A percentile compares a stretch with the other conserved stretches of the same genome.
Conservation (phyloP, 2,888 invertebrate species). For the Platycheirus rosarum region DNA sequence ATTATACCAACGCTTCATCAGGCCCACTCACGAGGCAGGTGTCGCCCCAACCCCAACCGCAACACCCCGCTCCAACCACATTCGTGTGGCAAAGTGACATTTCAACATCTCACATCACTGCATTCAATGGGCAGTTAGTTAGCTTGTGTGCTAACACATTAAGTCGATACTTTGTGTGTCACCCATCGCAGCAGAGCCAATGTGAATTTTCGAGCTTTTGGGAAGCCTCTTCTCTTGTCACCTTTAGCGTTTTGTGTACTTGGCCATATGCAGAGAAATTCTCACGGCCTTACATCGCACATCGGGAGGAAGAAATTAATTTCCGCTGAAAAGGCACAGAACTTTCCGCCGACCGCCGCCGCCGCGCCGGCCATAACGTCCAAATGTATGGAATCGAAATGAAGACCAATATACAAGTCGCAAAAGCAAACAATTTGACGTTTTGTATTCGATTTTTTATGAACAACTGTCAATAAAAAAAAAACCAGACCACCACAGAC, state of each 20-base stretch:
- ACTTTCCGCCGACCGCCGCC: slow-evolving; percentile 52
- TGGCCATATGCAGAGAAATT: slow-evolving; percentile 42
- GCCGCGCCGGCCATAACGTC: neutral
- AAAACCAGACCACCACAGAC: slow-evolving; percentile 9
- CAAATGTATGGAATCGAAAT: neutral
- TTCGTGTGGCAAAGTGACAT: neutral
- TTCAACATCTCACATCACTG: slow-evolving; percentile 22
- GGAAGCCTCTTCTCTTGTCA: slow-evolving; percentile 11
- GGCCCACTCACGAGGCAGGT: slow-evolving; percentile 44
- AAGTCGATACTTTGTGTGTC: slow-evolving; percentile 54
- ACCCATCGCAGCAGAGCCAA: slow-evolving; percentile 36
- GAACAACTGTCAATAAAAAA: slow-evolving; percentile 45
- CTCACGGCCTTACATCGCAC: slow-evolving; percentile 53
- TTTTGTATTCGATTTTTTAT: slow-evolving; percentile 56
- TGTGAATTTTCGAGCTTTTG: slow-evolving; percentile 64
- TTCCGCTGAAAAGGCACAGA: slow-evolving; percentile 37
- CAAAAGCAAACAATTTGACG: slow-evolving; percentile 55
- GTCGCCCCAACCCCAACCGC: neutral
- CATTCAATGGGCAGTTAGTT: slow-evolving; percentile 34
- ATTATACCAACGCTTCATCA: slow-evolving; percentile 54
- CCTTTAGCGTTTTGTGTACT: slow-evolving; percentile 25
- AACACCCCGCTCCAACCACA: slow-evolving; percentile 2
- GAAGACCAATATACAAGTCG: neutral
- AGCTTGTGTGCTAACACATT: slow-evolving; percentile 62
- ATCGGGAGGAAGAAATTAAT: slow-evolving; percentile 11